Conservation (phyloP, 2,888 invertebrate species). For the Ernsta delagoae region DNA sequence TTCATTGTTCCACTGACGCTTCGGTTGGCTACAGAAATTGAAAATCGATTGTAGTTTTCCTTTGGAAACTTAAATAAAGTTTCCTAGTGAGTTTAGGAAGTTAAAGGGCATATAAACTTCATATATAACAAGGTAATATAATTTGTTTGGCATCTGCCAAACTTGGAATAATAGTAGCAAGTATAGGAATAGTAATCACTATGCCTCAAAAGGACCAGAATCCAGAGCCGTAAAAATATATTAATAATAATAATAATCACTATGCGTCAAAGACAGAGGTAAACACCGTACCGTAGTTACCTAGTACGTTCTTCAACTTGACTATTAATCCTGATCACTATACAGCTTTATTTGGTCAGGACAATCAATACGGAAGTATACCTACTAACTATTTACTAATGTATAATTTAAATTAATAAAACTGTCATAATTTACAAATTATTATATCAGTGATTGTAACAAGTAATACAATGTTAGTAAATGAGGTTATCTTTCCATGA, state of each 20-base stretch:
- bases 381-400: neutral
- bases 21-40: slow-evolving; percentile 54
- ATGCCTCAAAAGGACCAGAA: slow-evolving; percentile 27
- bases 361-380: neutral
- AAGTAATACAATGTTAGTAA: slow-evolving; percentile 12
- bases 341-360: neutral
- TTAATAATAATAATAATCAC: no score
- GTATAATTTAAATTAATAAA: neutral
- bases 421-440: neutral
- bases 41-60: slow-evolving; percentile 53
- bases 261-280: slow-evolving; percentile 26
- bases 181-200: neutral
- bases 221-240: no score
- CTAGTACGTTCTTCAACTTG: neutral
- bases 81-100: neutral
- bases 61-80: slow-evolving; percentile 11
- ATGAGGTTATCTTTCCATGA: slow-evolving; percentile 30
- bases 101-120: neutral
- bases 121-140: slow-evolving; percentile 4
- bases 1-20: slow-evolving; percentile 74
- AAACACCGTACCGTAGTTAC: slow-evolving; percentile 8
- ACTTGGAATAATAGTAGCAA: no score
- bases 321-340: neutral
- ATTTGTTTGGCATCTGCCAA: slow-evolving; percentile 27
- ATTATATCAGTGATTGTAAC: neutral